Base-by-base conservation (phyloP, 2,888 invertebrate species). In the Drosophila picticornis region DNA sequence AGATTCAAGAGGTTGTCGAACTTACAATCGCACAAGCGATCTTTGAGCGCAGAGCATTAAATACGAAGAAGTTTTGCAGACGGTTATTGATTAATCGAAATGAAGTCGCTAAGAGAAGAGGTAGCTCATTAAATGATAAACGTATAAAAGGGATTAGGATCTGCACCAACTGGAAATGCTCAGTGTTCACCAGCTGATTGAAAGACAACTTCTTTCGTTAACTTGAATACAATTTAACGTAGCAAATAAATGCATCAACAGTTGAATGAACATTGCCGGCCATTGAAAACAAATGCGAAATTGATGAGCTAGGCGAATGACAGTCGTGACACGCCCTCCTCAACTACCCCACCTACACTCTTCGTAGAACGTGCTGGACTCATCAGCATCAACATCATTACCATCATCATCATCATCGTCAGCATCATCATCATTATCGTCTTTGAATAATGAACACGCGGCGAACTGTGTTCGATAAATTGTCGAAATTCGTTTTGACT, bases 401-500 rank as follows among this genome's bases (percentile, higher is more conserved):
- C 6, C 51, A 60, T 5, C 58, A 58, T 27, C 53, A 62, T 29
- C 51, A 66, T 13, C 79, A 59, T 7, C 56, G 57, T 2, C 32
- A 25, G 32, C 55, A 64, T 13, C 74, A 62, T 48, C 50, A 43
- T 53, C 69, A 73, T 63, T 62, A 62, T 64, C 62, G 51, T 60
- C 60, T 74, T 75, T 81, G 72, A 81, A 81, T 90, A 90, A 87
- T 90, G 90, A 87, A 90, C 86, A 87, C 75, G 84, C 77, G 67
- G 53, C 81, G 80, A 81, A 75, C 84, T 75, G 77, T 77, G 81
- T 88, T 85, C 87, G 86, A 87, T 87, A 90, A 87, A 87, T 88
- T 87, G 88, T 83, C 88, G 76, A 88, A 87, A 90, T 87, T 87
- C 90, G 87, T 88, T 87, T 85, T 87, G 87, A 90, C 87, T 87